Evolutionary conservation across 2,113 vertebrate species (phyloP), one percentile per base, ranked within the genome.

Genomic region (Tichodroma muraria): DNA sequence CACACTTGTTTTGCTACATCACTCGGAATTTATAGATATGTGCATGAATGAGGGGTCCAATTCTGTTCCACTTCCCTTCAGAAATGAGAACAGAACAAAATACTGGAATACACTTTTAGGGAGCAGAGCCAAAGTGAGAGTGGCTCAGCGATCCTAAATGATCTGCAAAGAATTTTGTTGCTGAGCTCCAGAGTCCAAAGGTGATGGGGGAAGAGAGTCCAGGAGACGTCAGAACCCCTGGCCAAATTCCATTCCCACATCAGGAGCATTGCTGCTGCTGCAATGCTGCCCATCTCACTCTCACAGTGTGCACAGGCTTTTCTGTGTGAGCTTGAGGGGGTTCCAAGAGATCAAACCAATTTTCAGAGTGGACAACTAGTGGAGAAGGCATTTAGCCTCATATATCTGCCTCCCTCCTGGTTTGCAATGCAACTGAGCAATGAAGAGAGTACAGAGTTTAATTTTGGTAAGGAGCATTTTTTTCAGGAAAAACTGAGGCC

Each of bases 121-220:
- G 30, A 57, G 16, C 10, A 65, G 24, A 68, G 31, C 10, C 2
- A 2, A 61, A 80, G 13, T 10, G 9, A 59, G 18, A 40, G 23
- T 20, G 14, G 6, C 47, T 80, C 30, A 54, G 35, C 52, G 38
- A 70, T 59, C 25, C 31, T 80, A 66, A 54, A 38, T 25, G 13
- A 44, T 35, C 10, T 38, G 42, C 15, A 47, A 73, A 5, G 6
- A 42, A 20, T 66, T 87, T 73, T n/a, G 15, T 53, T 72, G 24
- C 15, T 75, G 50, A 80, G 37, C 9, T 91, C 4, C 30, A 40
- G 24, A 65, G 10, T 45, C 35, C 40, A 23, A 71, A 77, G 11
- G 6, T 76, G 54, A 30, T 23, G 13, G 0, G 3, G 4, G 5
- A 4, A 69, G 11, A 2, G 4, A 68, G 17, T 19, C 17, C n/a